phyloP scores from a whole-genome alignment of 2,797 vertebrate genomes.

The Glyptemys insculpta region DNA sequence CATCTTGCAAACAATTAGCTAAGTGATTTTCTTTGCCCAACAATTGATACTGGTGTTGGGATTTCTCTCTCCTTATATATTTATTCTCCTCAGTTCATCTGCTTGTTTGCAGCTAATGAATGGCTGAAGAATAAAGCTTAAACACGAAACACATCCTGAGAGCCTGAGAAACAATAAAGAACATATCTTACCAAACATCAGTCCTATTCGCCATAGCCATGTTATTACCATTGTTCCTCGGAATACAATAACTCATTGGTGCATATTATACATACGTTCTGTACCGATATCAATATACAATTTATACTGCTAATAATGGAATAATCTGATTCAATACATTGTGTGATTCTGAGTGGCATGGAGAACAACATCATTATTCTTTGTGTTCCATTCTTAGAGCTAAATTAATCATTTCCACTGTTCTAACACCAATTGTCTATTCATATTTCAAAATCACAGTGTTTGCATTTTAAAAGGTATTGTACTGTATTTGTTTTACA shows the following conservation, averaged over 20 bases:
- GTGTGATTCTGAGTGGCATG: conserved; percentile 25
- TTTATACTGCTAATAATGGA: conserved; percentile 53
- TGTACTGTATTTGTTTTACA: conserved; percentile 43
- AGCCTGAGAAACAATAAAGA: conserved; percentile 49
- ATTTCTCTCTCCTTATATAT: conserved; percentile 48
- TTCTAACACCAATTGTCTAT: conserved; percentile 29
- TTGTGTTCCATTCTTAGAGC: conserved; percentile 34
- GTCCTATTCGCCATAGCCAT: conserved; percentile 2
- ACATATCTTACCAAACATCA: conserved; percentile 7
- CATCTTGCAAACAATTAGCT: conserved; percentile 42
- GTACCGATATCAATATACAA: conserved; percentile 4
- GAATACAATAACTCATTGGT: conserved; percentile 41
- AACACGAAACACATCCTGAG: neutral
- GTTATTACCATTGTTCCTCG: conserved; percentile 40
- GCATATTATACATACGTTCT: conserved; percentile 15
- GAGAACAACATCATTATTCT: conserved; percentile 32
- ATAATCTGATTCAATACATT: conserved; percentile 42
- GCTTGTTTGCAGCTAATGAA: neutral
- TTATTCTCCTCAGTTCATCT: neutral
- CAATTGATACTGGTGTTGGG: conserved; percentile 35
- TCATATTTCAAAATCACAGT: conserved; percentile 56
- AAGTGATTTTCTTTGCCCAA: conserved; percentile 32
- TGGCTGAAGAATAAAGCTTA: conserved; percentile 18
- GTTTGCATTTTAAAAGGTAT: conserved; percentile 26
- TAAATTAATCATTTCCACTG: conserved; percentile 51